Conservation (phyloP, 2,113 vertebrate genomes). For the Sclerurus mexicanus region DNA sequence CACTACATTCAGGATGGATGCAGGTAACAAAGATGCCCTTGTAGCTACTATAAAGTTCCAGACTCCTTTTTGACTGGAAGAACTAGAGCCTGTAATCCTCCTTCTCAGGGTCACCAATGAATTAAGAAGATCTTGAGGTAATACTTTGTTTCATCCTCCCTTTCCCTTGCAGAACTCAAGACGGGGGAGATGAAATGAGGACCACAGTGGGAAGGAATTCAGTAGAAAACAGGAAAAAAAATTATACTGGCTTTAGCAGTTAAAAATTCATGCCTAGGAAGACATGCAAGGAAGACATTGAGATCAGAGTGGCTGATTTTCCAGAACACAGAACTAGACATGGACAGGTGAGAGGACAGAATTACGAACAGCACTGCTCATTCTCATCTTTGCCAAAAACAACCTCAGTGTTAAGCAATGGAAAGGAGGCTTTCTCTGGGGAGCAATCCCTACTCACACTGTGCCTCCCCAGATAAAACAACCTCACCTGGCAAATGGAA, state of each 20-base stretch:
- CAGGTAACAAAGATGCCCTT: not conserved
- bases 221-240: not conserved
- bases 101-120: not conserved
- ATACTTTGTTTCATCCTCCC: not conserved
- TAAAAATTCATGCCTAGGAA: conserved; percentile 11
- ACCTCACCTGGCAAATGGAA: not conserved
- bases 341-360: not conserved
- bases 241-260: not conserved
- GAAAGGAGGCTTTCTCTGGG: not conserved
- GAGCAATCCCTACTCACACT: not conserved
- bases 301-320: conserved; percentile 54
- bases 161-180: conserved; percentile 34
- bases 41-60: not conserved
- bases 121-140: not conserved
- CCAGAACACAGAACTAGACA: conserved; percentile 19
- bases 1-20: not conserved
- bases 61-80: not conserved
- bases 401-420: not conserved
- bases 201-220: not conserved
- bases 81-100: not conserved
- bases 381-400: not conserved
- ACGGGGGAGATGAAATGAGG: not conserved
- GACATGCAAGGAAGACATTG: conserved; percentile 22
- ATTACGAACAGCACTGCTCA: not conserved
- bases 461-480: not conserved